A percentile compares a stretch with the other conserved stretches of the same genome.
Conservation (phyloP, 2,113 vertebrate species). For the Alligator mississippiensis region DNA sequence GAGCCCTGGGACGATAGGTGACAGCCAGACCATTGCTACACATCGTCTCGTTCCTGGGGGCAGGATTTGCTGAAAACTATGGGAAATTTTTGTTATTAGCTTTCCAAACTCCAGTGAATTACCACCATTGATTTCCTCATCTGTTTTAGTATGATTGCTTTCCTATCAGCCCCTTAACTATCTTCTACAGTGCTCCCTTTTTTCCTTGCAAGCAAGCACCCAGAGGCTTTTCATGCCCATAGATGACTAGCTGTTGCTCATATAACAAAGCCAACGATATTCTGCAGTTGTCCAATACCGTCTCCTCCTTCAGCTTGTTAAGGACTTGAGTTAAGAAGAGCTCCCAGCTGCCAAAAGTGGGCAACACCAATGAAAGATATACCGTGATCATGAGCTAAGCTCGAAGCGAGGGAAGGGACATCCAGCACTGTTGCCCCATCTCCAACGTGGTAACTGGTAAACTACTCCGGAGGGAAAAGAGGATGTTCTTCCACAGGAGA, state of each 20-base stretch:
- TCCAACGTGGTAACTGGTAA: neutral
- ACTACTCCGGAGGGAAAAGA: neutral
- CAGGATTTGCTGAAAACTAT: neutral
- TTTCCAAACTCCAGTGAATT: neutral
- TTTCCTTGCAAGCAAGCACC: neutral
- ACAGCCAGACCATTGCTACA: neutral
- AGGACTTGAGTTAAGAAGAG: neutral
- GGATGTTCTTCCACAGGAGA: neutral
- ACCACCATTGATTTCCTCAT: neutral
- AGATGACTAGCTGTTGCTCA: neutral
- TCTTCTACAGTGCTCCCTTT: fast-evolving
- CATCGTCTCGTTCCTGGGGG: neutral
- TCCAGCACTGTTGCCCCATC: neutral
- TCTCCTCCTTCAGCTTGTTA: neutral
- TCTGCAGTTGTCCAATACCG: neutral
- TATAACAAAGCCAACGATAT: neutral
- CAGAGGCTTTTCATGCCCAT: neutral
- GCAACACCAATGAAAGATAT: too few relatives aligned
- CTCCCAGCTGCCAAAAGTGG: neutral
- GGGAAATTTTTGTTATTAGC: neutral
- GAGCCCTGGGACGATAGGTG: neutral
- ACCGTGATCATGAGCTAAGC: too few relatives aligned
- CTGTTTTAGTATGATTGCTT: neutral
- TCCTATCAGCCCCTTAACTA: neutral
- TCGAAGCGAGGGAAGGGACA: neutral